Base-by-base conservation (phyloP, 2,113 vertebrate species). In the Pipa parva region DNA sequence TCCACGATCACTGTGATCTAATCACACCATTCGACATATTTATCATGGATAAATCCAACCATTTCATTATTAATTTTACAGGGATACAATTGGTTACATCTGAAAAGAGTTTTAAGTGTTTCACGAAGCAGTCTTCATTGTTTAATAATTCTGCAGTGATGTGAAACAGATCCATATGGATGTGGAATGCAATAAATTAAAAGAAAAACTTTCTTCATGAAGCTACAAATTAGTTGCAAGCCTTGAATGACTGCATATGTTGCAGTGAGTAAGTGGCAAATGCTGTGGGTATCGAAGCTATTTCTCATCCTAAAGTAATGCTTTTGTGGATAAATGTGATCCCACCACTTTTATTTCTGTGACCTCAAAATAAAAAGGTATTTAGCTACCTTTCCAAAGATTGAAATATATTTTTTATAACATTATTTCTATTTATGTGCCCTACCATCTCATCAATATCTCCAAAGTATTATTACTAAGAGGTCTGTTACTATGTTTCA, bases 111-210 rank as follows among this genome's bases (percentile, higher is more conserved):
- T n/a, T n/a, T n/a, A 59, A 21, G 20, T n/a, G 45, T 57, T 58
- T 61, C 71, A 71, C 73, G 73, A 65, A 82, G 46, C 67, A 58
- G 51, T 58, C 60, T 20, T 39, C 21, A 56, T 68, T 36, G n/a
- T 59, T 72, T 63, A 11, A 55, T 73, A 31, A 71, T 80, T 77
- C 65, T 13, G 37, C 63, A 57, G 20, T 18, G 77, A 80, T 52
- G 60, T 18, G 62, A 63, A 78, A 80, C 77, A 83, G 79, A 74
- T 70, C 66, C 71, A 77, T 36, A 25, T 1, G 13, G 76, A 83
- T 75, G 57, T 42, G 46, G 78, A 77, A 66, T 68, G 56, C 46
- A 22, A 20, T 73, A 85, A 79, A 75, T 71, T 63, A 77, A 76
- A 63, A 75, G 78, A 28, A 63, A 65, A 65, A 52, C 63, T 37